These are phyloP conservation scores for Tautogolabrus adspersus DNA, from an alignment of 2,113 vertebrate species.

Conservation along the genomic window DNA sequence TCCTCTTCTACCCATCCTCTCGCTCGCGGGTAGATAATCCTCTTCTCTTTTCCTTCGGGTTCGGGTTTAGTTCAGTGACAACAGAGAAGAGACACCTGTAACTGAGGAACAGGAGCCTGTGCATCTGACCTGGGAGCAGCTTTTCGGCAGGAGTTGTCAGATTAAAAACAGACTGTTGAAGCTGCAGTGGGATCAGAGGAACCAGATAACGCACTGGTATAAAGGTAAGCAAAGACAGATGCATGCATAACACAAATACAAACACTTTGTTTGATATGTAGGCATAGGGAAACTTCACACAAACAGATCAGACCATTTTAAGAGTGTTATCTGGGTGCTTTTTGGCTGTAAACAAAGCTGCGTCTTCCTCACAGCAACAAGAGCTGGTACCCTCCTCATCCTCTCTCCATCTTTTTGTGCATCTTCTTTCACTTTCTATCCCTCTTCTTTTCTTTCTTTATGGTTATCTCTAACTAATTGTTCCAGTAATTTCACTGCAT, in stretches of 20 bases:
- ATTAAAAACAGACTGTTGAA: conserved; percentile 29
- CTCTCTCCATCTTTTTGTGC: conserved; percentile 16
- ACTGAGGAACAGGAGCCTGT: conserved; percentile 27
- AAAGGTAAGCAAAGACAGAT: conserved; percentile 58
- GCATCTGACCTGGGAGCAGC: conserved; percentile 36
- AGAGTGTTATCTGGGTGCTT: conserved; percentile 36
- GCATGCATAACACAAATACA: not conserved
- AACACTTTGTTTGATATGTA: not conserved
- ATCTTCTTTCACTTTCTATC: conserved; percentile 7
- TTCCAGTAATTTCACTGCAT: not conserved
- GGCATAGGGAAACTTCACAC: too few relatives aligned
- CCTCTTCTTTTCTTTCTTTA: conserved; percentile 22
- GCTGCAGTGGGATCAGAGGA: conserved; percentile 38
- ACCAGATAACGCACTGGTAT: conserved; percentile 33
- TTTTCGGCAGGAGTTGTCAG: conserved; percentile 19
- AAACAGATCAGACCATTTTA: conserved; percentile 13
- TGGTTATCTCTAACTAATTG: conserved; percentile 1
- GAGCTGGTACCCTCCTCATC: conserved; percentile 29
- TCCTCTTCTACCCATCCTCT: conserved; percentile 3
- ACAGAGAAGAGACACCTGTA: conserved; percentile 47
- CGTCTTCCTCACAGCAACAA: conserved; percentile 60
- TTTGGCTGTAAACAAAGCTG: conserved; percentile 52
- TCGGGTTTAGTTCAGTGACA: conserved; percentile 4
- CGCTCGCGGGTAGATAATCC: conserved; percentile 4
- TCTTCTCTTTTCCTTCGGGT: not conserved